Conservation (phyloP, 2,888 invertebrate genomes). For the Agrotis ipsilon region DNA sequence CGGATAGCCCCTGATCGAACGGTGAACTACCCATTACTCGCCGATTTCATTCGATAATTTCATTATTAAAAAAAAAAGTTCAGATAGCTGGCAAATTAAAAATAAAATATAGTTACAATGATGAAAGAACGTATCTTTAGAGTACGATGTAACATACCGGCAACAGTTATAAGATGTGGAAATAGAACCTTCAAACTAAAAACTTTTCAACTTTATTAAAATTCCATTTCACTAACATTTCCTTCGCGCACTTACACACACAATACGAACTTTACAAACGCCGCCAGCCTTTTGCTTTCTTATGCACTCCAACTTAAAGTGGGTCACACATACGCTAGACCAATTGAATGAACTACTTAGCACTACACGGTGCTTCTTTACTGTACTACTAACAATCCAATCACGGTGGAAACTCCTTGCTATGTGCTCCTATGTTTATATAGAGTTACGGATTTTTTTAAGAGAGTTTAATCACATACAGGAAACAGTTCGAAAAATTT, state of each 20-base stretch:
- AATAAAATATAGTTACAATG: too few relatives aligned
- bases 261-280: slow-evolving; percentile 9
- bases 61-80: too few relatives aligned
- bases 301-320: slow-evolving; percentile 18
- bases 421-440: not conserved
- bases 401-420: not conserved
- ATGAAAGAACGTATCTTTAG: too few relatives aligned
- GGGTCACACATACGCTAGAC: slow-evolving; percentile 14
- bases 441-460: not conserved
- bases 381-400: not conserved
- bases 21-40: too few relatives aligned
- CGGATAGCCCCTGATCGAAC: too few relatives aligned
- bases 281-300: slow-evolving; percentile 17
- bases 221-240: not conserved
- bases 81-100: too few relatives aligned
- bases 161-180: not conserved
- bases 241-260: too few relatives aligned
- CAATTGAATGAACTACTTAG: slow-evolving; percentile 17
- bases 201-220: not conserved
- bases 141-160: too few relatives aligned
- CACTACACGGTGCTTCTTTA: not conserved
- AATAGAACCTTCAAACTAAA: not conserved
- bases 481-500: too few relatives aligned
- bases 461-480: too few relatives aligned
- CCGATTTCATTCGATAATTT: too few relatives aligned